These are phyloP conservation scores for Xyliphius kryptos DNA, from an alignment of 2,113 vertebrate species.

Conservation along the genomic window DNA sequence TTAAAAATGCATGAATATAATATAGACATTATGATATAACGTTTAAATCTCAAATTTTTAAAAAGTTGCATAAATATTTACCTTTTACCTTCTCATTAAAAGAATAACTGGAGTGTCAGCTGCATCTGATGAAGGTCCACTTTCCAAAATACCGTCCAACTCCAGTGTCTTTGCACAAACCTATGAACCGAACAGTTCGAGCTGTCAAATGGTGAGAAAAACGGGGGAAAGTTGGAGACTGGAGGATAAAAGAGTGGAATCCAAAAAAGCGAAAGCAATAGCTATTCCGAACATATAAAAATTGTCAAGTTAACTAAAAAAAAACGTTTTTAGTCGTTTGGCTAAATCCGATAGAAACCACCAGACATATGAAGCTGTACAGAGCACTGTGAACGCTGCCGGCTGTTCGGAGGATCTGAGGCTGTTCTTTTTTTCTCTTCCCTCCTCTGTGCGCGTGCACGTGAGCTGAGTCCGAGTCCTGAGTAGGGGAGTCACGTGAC, in stretches of 20 bases:
- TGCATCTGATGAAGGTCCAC: slow-evolving; percentile 5
- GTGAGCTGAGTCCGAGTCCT: slow-evolving; percentile 58
- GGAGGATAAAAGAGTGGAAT: background rate
- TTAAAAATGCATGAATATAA: background rate
- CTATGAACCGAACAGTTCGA: background rate
- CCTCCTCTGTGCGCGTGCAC: slow-evolving; percentile 48
- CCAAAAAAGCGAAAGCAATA: background rate
- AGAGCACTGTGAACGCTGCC: slow-evolving; percentile 38
- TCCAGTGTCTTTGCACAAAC: background rate
- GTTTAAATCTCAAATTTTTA: no score
- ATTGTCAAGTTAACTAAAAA: background rate
- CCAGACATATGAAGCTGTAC: slow-evolving; percentile 25
- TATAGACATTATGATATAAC: background rate
- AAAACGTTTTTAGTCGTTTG: no score
- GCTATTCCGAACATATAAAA: background rate
- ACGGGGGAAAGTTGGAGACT: slow-evolving; percentile 12
- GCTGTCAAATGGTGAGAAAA: slow-evolving; percentile 8
- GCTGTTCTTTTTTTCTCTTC: slow-evolving; percentile 52
- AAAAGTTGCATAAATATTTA: slow-evolving; percentile 12
- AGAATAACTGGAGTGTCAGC: slow-evolving; percentile 3
- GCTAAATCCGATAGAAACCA: background rate
- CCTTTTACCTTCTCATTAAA: slow-evolving; percentile 22
- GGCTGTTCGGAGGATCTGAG: slow-evolving; percentile 61
- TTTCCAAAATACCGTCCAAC: background rate
- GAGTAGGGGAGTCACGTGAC: slow-evolving; percentile 62